These are phyloP conservation scores for Grallaria varia DNA, from an alignment of 2,113 vertebrate species.

Conservation along the genomic window DNA sequence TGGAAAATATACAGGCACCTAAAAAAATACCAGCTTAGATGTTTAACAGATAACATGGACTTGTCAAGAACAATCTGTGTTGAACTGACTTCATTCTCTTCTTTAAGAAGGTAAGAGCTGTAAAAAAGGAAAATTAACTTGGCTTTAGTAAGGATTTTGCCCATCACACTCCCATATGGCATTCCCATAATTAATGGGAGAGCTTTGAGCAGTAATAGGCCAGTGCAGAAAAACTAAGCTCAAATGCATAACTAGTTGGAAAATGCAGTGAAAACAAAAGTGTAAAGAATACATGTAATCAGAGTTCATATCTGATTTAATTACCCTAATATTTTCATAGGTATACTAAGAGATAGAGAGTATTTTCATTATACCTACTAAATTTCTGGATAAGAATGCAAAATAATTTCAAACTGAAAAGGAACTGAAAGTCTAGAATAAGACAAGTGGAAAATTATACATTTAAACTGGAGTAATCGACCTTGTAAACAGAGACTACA, in stretches of 20 bases:
- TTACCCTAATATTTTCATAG: not conserved
- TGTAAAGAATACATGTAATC: not conserved
- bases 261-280: not conserved
- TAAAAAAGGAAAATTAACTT: not conserved
- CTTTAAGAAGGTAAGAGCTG: not conserved
- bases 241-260: not conserved
- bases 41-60: not conserved
- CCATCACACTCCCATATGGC: not conserved
- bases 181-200: not conserved
- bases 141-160: not conserved
- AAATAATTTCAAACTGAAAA: not conserved
- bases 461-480: not conserved
- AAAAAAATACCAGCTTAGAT: not conserved
- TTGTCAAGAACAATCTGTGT: not conserved
- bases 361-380: not conserved
- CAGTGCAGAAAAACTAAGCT: not conserved
- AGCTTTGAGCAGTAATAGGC: not conserved
- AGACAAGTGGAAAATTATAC: not conserved
- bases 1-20: not conserved
- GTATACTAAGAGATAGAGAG: not conserved
- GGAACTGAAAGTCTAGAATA: not conserved
- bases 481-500: not conserved
- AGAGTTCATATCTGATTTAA: not conserved
- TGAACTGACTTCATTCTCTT: not conserved
- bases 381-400: not conserved